These are phyloP conservation scores for Liasis olivaceus DNA, from an alignment of 2,797 vertebrate genomes.

Conservation along the genomic window DNA sequence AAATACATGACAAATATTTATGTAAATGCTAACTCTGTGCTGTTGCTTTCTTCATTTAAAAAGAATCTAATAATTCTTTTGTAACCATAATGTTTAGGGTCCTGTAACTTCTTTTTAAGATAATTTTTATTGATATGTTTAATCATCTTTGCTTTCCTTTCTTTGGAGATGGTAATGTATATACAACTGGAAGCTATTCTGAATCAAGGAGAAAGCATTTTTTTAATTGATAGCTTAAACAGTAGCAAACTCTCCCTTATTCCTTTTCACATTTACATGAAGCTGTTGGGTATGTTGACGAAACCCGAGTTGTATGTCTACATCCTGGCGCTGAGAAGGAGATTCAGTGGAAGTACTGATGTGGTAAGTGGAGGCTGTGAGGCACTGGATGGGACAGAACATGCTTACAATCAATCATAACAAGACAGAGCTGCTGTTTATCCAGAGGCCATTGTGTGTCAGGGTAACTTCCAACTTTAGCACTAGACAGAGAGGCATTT, in stretches of 20 bases:
- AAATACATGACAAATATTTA: constrained; percentile 1
- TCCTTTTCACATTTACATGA: neutral
- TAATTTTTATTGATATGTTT: neutral
- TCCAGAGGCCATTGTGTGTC: too few species aligned
- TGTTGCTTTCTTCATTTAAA: neutral
- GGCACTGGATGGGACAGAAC: too few species aligned
- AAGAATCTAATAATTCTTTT: neutral
- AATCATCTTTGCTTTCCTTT: neutral
- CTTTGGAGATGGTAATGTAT: neutral
- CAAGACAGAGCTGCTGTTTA: too few species aligned
- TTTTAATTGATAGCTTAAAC: neutral
- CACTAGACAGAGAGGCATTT: too few species aligned
- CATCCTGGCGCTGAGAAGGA: neutral
- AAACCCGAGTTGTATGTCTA: neutral
- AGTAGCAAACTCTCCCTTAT: neutral
- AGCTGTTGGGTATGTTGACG: neutral
- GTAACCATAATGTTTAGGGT: neutral
- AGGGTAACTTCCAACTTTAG: too few species aligned
- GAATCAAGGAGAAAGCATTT: neutral
- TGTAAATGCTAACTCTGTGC: neutral
- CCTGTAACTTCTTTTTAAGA: neutral
- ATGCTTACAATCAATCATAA: too few species aligned
- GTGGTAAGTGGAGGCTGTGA: too few species aligned
- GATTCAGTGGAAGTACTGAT: neutral
- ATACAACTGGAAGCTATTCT: neutral